Evolutionary conservation across 2,888 invertebrate species (phyloP), one percentile per base, ranked within the genome.

Genomic region (Cenopis cana): DNA sequence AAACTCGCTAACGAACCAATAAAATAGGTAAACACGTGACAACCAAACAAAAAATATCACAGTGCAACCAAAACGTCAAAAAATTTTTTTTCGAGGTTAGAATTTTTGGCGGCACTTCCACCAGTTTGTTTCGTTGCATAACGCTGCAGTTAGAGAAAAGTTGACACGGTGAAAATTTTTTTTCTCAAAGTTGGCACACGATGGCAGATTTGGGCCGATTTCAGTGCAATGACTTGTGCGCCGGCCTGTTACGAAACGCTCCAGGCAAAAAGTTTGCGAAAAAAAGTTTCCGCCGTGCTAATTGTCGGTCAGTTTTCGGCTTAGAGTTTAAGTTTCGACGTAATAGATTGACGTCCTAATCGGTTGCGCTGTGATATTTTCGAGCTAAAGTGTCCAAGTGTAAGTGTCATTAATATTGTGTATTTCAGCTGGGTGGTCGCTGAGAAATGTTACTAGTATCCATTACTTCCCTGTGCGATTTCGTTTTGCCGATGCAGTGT

Each of bases 141-240:
- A 92, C 89, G 87, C 86, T 90, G 90, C 90, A 90, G 82, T 82
- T 86, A 86, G 87, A 89, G 90, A 91, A 91, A 92, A 88, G 85
- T 87, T 85, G 85, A 81, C 75, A 81, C 82, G 81, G 85, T 86
- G 89, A 85, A 87, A 89, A 87, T 86, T 85, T 83, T 81, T 70
- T 79, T 81, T 82, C 80, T 81, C 79, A 75, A 72, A 71, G 66
- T 66, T 74, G 80, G 81, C 84, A 81, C 82, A 82, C 82, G 84
- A 78, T 79, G 77, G 74, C 79, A 76, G 81, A 87, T 86, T 85
- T 85, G 85, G 84, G 84, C 83, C 83, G 84, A 82, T 87, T 89
- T 89, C 88, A 88, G 88, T 86, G 82, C 81, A 83, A 82, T 81
- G 82, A 84, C 84, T 84, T 79, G 83, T 79, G 77, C 73, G 73